Conservation (phyloP, 2,888 invertebrate species). For the Kryphioiulus occultus region DNA sequence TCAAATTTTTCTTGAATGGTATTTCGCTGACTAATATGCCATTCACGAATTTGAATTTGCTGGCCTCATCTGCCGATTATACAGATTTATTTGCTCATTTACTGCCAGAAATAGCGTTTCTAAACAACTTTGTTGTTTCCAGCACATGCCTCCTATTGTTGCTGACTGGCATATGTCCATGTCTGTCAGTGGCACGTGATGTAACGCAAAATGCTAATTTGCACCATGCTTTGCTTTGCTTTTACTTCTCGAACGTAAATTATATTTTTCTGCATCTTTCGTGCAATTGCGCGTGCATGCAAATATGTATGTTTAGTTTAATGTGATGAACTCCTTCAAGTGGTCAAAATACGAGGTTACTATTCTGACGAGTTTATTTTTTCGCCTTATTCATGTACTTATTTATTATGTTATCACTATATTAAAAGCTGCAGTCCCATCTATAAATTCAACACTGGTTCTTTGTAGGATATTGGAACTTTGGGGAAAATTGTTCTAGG, state of each 20-base stretch:
- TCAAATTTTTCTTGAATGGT: not conserved
- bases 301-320: constrained; percentile 14
- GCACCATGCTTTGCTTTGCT: not conserved
- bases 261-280: not conserved
- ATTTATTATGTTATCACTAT: constrained; percentile 30
- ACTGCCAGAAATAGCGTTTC: not conserved
- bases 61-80: not conserved
- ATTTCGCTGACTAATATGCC: not conserved
- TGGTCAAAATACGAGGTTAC: not conserved
- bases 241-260: not conserved
- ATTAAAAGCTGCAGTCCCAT: constrained; percentile 25
- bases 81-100: not conserved
- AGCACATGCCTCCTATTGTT: not conserved
- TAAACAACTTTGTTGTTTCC: not conserved
- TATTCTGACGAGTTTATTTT: constrained; percentile 12
- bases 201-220: not conserved
- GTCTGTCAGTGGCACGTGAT: too few relatives aligned
- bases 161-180: too few relatives aligned
- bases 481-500: not conserved
- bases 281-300: constrained; percentile 5
- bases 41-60: not conserved
- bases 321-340: not conserved
- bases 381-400: constrained; percentile 8
- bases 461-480: not conserved
- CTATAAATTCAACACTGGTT: not conserved